phyloP scores from a whole-genome alignment of 2,113 vertebrate species.

The Apaloderma vittatum region DNA sequence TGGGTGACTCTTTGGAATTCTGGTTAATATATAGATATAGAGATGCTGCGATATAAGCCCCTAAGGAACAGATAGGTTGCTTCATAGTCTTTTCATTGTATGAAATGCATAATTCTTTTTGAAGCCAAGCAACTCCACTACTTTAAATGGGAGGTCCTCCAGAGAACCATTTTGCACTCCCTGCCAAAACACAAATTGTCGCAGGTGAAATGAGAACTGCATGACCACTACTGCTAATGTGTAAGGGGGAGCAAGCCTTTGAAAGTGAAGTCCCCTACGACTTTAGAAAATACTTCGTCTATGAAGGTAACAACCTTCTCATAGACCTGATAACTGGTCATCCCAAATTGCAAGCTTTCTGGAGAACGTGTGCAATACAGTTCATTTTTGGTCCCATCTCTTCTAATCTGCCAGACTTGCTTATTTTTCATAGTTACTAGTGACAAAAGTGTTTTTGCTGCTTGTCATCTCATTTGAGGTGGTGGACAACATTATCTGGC shows the following conservation, averaged over 20 bases:
- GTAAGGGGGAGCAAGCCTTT: neutral
- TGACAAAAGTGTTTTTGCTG: neutral
- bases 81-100: neutral
- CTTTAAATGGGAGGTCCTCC: neutral
- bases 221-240: neutral
- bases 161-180: neutral
- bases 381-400: neutral
- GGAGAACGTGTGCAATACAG: neutral
- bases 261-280: neutral
- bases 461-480: neutral
- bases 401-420: neutral
- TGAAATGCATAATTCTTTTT: neutral
- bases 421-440: neutral
- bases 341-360: neutral
- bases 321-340: neutral
- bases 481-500: neutral
- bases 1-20: neutral
- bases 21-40: neutral
- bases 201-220: neutral
- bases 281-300: neutral
- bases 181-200: neutral
- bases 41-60: neutral
- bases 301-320: neutral
- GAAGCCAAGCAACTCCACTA: neutral
- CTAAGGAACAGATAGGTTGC: neutral